Conservation (phyloP, 2,888 invertebrate species). For the Stomorhina lunata region DNA sequence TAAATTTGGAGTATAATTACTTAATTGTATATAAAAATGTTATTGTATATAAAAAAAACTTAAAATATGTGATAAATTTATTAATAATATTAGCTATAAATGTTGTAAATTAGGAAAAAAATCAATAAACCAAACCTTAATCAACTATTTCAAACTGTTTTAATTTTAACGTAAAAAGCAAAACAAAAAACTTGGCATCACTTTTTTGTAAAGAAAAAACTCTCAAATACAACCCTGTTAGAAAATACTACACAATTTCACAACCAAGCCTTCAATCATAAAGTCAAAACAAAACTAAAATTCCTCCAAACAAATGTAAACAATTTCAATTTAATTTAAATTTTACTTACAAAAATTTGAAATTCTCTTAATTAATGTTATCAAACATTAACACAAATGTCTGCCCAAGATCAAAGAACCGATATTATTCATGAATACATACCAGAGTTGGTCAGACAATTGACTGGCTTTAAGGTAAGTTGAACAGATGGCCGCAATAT, state of each 20-base stretch:
- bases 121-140: too few species aligned
- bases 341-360: neutral
- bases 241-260: neutral
- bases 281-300: neutral
- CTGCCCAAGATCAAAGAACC: constrained; percentile 70
- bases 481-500: constrained; percentile 6
- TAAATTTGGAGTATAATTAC: constrained; percentile 17
- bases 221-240: neutral
- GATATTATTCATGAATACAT: constrained; percentile 72
- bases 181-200: neutral
- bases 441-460: constrained; percentile 70
- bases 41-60: neutral
- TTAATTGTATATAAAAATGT: neutral
- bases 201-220: neutral
- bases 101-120: too few species aligned
- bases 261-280: neutral
- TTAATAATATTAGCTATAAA: too few species aligned
- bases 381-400: constrained; percentile 53
- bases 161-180: too few species aligned
- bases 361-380: neutral
- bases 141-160: too few species aligned
- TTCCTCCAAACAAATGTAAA: constrained; percentile 22
- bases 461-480: constrained; percentile 73
- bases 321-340: constrained; percentile 3
- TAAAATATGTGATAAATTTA: constrained; percentile 48